These are phyloP conservation scores for Aplysia californica DNA, from an alignment of 1,140 invertebrate species.

Conservation along the genomic window DNA sequence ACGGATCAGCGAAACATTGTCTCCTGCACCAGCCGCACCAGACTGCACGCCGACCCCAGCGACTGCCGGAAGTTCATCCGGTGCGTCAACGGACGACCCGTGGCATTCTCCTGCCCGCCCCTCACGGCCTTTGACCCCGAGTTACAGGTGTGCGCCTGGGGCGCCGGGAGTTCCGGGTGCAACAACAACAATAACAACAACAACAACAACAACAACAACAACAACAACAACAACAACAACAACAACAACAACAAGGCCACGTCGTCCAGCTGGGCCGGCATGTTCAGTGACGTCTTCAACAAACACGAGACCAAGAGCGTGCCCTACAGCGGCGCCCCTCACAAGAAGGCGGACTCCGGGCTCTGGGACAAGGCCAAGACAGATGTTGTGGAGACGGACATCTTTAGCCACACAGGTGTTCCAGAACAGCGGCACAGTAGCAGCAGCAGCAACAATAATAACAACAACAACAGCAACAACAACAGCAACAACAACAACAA, in stretches of 20 bases:
- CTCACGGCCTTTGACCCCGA: conserved; percentile 32
- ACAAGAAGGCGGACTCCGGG: not conserved
- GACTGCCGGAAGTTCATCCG: conserved; percentile 34
- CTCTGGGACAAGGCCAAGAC: too few species aligned
- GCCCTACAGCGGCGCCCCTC: not conserved
- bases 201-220: not conserved
- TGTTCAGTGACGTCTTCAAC: too few species aligned
- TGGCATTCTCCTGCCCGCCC: conserved; percentile 16
- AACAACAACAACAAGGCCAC: too few species aligned
- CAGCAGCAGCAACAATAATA: too few species aligned
- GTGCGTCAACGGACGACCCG: conserved; percentile 24
- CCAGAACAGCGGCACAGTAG: too few species aligned
- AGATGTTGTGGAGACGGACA: too few species aligned
- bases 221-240: not conserved
- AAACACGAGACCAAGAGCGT: not conserved
- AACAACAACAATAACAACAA: not conserved
- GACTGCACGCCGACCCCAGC: conserved; percentile 25
- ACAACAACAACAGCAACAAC: too few species aligned
- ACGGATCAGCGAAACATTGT: too few species aligned
- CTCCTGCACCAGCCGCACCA: not conserved
- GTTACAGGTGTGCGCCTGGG: conserved; percentile 28
- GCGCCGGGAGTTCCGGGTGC: conserved; percentile 11
- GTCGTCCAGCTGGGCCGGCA: not conserved
- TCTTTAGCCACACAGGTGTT: too few species aligned
- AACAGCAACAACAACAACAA: too few species aligned